Conservation (phyloP, 1,140 invertebrate genomes). For the Lysiphlebus fabarum region DNA sequence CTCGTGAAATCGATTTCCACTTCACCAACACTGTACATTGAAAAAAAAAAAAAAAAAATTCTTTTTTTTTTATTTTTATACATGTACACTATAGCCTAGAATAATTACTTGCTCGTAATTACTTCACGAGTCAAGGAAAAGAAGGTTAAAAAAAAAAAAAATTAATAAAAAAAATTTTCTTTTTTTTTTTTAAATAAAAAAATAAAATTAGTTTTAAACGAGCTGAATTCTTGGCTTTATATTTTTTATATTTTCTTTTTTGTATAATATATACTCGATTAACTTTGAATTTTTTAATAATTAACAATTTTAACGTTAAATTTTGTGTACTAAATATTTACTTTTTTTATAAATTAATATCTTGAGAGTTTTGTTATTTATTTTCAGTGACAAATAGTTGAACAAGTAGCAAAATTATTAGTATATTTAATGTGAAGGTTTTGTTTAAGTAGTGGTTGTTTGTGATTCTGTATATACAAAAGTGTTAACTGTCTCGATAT, state of each 20-base stretch:
- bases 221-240: not conserved
- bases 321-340: no score
- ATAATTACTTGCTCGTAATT: conserved; percentile 27
- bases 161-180: not conserved
- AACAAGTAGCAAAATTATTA: no score
- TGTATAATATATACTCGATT: no score
- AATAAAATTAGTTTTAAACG: not conserved
- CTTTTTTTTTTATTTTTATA: no score
- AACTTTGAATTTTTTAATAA: no score
- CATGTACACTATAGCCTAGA: conserved; percentile 11
- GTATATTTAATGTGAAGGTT: no score
- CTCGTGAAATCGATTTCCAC: conserved; percentile 25
- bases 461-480: conserved; percentile 1
- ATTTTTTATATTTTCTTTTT: no score
- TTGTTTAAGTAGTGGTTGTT: no score
- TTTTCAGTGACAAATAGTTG: no score
- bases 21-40: conserved; percentile 7
- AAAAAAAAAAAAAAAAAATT: not conserved
- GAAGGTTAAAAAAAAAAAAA: conserved; percentile 9
- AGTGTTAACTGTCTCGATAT: conserved; percentile 26
- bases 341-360: no score
- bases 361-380: no score
- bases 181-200: not conserved
- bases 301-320: no score
- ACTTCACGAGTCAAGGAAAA: conserved; percentile 23